phyloP scores from a whole-genome alignment of 2,888 invertebrate genomes.

The Eupithecia subfuscata region DNA sequence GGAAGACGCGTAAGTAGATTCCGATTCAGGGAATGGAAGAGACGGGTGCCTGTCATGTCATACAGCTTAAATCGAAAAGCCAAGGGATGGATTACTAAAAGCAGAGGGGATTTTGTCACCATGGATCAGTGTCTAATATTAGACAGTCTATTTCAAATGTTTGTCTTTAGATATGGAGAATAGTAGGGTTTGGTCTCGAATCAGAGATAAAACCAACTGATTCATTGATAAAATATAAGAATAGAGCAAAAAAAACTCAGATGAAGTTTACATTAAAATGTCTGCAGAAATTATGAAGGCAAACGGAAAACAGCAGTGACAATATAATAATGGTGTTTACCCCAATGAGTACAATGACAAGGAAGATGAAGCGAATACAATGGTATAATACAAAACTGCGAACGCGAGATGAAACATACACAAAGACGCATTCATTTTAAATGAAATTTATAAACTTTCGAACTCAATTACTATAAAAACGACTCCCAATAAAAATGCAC shows the following conservation, averaged over 20 bases:
- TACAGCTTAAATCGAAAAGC: conserved; percentile 20
- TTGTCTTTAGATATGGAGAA: not conserved
- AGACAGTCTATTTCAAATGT: conserved; percentile 13
- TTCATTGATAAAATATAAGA: no score
- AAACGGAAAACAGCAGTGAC: conserved; percentile 23
- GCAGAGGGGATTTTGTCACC: conserved; percentile 16
- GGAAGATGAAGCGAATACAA: conserved; percentile 36
- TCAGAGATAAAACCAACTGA: not conserved
- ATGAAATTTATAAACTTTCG: not conserved
- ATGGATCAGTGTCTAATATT: conserved; percentile 16
- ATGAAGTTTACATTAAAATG: not conserved
- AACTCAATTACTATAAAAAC: not conserved
- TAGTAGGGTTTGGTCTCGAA: not conserved
- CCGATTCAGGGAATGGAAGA: conserved; percentile 24
- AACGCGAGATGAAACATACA: conserved; percentile 21
- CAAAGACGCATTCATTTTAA: conserved; percentile 1
- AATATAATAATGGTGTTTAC: conserved; percentile 27
- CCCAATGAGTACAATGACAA: conserved; percentile 29
- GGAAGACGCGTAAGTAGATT: conserved; percentile 31
- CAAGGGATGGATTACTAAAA: conserved; percentile 19
- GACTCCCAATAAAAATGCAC: not conserved
- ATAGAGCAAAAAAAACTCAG: no score
- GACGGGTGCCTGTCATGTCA: conserved; percentile 27
- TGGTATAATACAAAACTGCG: conserved; percentile 26
- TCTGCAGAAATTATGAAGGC: conserved; percentile 10